Evolutionary conservation across 2,888 invertebrate species (phyloP), one percentile per base, ranked within the genome.

Genomic region (Agrypnus murinus): DNA sequence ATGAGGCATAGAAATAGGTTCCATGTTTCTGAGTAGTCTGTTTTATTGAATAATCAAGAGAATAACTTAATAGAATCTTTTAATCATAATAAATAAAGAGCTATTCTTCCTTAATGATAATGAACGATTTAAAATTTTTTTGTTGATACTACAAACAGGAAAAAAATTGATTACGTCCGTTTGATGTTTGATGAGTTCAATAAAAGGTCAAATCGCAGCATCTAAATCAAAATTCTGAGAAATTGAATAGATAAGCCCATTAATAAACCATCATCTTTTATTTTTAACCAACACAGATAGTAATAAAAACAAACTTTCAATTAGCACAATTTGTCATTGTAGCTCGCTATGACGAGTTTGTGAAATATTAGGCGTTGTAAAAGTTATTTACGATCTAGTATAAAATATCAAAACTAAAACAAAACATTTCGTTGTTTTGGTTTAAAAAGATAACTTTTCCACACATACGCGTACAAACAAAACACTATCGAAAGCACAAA

Each of bases 301-400:
- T n/a, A 25, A 25, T 25, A 46, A 65, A 62, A 43, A 65, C 57
- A 46, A 19, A 60, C 63, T 74, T 75, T 75, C 73, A 76, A 76
- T 76, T 76, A 76, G 74, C 74, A 75, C 74, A 76, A 76, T 76
- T 76, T 75, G 76, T 76, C 76, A 73, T 60, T 64, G 53, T 63
- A 64, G 62, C 63, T 59, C 65, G 73, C 58, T 60, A 72, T 59
- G 67, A 67, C 73, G 69, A 73, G 66, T 68, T 65, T 65, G 65
- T 74, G 74, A 75, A 73, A 72, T 75, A 75, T 75, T 73, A 69
- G 73, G 74, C 71, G 74, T 65, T 68, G 71, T 66, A 68, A 68
- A 72, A 58, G 68, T 67, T 72, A 72, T 72, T 72, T 72, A 72
- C 59, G 72, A 72, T 32, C 55, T 14, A n/a, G 48, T 9, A 48